Conservation (phyloP, 2,888 invertebrate genomes). For the Labia minor region DNA sequence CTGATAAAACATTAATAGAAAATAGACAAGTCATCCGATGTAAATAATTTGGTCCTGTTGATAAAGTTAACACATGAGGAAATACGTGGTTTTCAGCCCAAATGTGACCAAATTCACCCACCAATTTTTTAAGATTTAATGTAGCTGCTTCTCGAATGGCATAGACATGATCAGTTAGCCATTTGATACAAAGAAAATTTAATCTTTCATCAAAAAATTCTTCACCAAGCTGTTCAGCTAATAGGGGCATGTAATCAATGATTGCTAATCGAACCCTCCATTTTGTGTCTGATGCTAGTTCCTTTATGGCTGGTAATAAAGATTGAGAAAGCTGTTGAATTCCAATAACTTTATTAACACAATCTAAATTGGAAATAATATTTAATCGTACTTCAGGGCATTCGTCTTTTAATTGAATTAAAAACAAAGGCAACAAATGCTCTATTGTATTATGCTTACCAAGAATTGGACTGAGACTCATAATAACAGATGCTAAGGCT, state of each 20-base stretch:
- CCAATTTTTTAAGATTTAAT: neutral
- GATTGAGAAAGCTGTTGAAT: slow-evolving; percentile 30
- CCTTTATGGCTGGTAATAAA: neutral
- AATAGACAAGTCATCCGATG: neutral
- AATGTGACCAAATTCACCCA: neutral
- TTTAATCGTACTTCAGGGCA: slow-evolving; percentile 52
- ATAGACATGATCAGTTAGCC: neutral
- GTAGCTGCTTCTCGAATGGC: neutral
- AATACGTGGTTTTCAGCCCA: neutral
- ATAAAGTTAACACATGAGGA: neutral
- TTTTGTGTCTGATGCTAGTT: neutral
- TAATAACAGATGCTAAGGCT: slow-evolving; percentile 94
- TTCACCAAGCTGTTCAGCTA: neutral
- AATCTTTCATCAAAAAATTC: neutral
- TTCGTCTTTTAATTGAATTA: slow-evolving; percentile 47
- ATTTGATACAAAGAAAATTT: neutral
- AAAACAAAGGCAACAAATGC: slow-evolving; percentile 71
- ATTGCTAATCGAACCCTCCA: neutral
- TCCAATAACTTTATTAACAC: slow-evolving; percentile 45
- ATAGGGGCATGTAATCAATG: neutral
- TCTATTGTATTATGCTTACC: slow-evolving; percentile 91
- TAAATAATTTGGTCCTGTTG: neutral
- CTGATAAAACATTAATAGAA: neutral
- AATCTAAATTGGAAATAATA: slow-evolving; percentile 52
- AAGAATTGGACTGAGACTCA: slow-evolving; percentile 96